Evolutionary conservation across 30 jellyfish, hydroid and myxozoan genomes (phyloP), one percentile per base, ranked within the genome.

Genomic region (Pseudorhiza aurosa): DNA sequence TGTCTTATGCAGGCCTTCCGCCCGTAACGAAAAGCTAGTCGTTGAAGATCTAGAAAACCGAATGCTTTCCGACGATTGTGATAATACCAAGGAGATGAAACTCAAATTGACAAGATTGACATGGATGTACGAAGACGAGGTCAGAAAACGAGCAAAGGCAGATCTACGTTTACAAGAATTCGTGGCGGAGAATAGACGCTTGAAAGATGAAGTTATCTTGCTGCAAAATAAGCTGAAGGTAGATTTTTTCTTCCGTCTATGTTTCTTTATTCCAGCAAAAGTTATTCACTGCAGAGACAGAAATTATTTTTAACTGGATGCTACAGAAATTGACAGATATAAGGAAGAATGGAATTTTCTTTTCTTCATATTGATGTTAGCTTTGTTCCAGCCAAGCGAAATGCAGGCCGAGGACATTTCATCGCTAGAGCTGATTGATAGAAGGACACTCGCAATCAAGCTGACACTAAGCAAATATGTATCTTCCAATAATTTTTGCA

Each of bases 191-290:
- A 39, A 39, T 12, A 39, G 50, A 7, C 7, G 12, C 12, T 12
- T 39, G 12, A 39, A 39, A 39, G 50, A 72, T 51, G 85, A 72
- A 51, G 35, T 72, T 10, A n/a, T 53, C 7, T 36, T 72, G 59
- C 36, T 72, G 85, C 49, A 72, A 35, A 32, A 50, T 12, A 49
- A 24, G 12, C 74, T 33, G 8, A 50, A 37, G 74, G 85, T 72
- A 49, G 18, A 40, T 21, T 49, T 69, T 70, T 1, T 35, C 42
- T 39, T 9, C 40, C 19, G 0, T 18, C 0, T 18, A 58, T 19
- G 8, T n/a, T 2, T 18, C 71, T 2, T 27, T 12, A 22, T 0
- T 8, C 32, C 25, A 8, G 60, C 4, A 3, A 10, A 46, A 46
- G 4, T n/a, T n/a, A n/a, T n/a, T n/a, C n/a, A n/a, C n/a, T n/a